Percentiles rank a stretch among this genome's conserved stretches.
Evolutionary conservation across 30 jellyfish, hydroid and myxozoan genomes (phyloP).

Genomic region (Turritopsis dohrnii): DNA sequence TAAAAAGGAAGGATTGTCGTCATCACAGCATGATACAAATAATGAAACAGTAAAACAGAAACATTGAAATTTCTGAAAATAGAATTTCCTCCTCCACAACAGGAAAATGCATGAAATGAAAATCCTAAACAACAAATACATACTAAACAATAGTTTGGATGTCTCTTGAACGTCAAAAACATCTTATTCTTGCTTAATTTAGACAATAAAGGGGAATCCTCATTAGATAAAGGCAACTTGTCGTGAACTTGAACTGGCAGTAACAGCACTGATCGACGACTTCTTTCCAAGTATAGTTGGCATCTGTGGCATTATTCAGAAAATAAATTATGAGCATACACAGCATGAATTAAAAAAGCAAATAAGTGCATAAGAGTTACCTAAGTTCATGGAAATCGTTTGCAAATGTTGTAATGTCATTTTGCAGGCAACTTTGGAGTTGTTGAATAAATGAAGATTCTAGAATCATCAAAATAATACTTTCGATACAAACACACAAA

Average conservation of each 20-base stretch:
- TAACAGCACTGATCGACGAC: slow-evolving; percentile 48
- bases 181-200: slow-evolving; percentile 39
- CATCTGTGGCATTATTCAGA: slow-evolving; percentile 13
- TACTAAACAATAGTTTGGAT: slow-evolving; percentile 58
- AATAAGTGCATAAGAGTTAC: neutral
- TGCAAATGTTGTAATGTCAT: neutral
- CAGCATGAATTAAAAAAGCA: neutral
- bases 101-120: neutral
- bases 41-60: no score
- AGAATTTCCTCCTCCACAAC: no score
- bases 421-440: slow-evolving; percentile 22
- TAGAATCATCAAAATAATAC: neutral
- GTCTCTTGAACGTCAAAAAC: slow-evolving; percentile 53
- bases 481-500: neutral
- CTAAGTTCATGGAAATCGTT: slow-evolving; percentile 28
- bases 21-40: no score
- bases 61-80: no score
- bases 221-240: slow-evolving; percentile 47
- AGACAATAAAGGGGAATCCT: slow-evolving; percentile 20
- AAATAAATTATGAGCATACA: neutral
- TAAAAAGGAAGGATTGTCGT: no score
- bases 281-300: slow-evolving; percentile 45
- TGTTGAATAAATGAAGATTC: slow-evolving; percentile 10
- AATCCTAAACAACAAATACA: slow-evolving; percentile 2
- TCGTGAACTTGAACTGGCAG: slow-evolving; percentile 58